Evolutionary conservation across 2,113 vertebrate species (phyloP), one percentile per base, ranked within the genome.

Genomic region (Callopanchax toddi): DNA sequence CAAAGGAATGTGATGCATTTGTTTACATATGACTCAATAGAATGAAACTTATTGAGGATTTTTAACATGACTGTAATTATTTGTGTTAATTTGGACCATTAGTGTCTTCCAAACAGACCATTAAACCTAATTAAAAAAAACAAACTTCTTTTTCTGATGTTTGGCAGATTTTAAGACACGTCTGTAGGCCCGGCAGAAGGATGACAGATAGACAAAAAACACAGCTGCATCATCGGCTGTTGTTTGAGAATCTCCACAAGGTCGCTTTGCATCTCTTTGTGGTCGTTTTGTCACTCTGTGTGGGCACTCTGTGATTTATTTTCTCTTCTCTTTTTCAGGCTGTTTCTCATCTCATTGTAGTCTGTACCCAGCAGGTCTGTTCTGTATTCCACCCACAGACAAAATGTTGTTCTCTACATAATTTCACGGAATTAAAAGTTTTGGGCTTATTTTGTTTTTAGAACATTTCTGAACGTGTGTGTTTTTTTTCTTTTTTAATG

Each of bases 251-350:
- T 64, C 23, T 54, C 1, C 42, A 29, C 29, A 32, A 45, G 42
- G 42, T 34, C n/a, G n/a, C n/a, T 44, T 44, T 44, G 42, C n/a
- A 44, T 17, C 29, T 21, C 26, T 34, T 36, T 53, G 29, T 53
- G 29, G 29, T 53, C 4, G n/a, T 56, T 74, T 67, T 55, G 56
- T 26, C 21, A 55, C 16, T 23, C 15, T 45, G 26, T 52, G 56
- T 49, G 11, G 15, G 20, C 39, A 23, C 17, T 65, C 20, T 57
- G 26, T 26, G 18, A 46, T 32, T 44, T 4, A 53, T 42, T 25
- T 17, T 71, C 29, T 26, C 8, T 10, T 4, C 11, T 48, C 3
- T 29, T 58, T 56, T 23, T 23, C 16, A 40, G 9, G 15, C 23
- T 20, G 12, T 58, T 44, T 32, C n/a, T 29, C 6, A 43, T 29